phyloP scores from a whole-genome alignment of 2,797 vertebrate species.

The Hippocampus kuda region DNA sequence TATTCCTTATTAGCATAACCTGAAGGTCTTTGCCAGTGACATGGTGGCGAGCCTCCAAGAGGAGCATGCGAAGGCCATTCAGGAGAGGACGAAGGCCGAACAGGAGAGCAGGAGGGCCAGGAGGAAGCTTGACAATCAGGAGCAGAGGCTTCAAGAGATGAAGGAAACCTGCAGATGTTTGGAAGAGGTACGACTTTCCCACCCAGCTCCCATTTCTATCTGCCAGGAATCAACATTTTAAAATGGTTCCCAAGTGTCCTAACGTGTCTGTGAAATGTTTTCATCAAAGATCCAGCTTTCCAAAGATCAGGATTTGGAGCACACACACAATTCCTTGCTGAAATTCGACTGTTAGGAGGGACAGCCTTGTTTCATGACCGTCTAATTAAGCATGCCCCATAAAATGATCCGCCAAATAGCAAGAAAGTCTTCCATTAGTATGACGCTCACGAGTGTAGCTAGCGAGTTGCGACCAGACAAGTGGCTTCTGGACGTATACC shows the following conservation, averaged over 20 bases:
- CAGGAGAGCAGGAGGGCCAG: conserved; percentile 72
- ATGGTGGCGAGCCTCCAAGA: conserved; percentile 72
- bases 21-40: conserved; percentile 2
- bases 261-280: background rate
- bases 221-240: too few species aligned
- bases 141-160: conserved; percentile 73
- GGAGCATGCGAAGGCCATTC: conserved; percentile 71
- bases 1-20: background rate
- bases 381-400: too few species aligned
- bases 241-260: too few species aligned
- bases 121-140: conserved; percentile 72
- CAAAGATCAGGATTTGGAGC: background rate
- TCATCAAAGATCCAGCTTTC: too few species aligned
- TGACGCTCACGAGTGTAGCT: too few species aligned
- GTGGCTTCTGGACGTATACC: too few species aligned
- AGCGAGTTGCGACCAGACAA: too few species aligned
- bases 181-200: conserved; percentile 76
- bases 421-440: too few species aligned
- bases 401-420: too few species aligned
- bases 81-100: conserved; percentile 73
- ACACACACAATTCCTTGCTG: too few species aligned
- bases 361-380: too few species aligned
- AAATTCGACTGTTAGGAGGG: too few species aligned
- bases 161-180: conserved; percentile 79
- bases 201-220: background rate